Base-by-base conservation (phyloP, 2,888 invertebrate genomes). In the Stenodera caucasica region DNA sequence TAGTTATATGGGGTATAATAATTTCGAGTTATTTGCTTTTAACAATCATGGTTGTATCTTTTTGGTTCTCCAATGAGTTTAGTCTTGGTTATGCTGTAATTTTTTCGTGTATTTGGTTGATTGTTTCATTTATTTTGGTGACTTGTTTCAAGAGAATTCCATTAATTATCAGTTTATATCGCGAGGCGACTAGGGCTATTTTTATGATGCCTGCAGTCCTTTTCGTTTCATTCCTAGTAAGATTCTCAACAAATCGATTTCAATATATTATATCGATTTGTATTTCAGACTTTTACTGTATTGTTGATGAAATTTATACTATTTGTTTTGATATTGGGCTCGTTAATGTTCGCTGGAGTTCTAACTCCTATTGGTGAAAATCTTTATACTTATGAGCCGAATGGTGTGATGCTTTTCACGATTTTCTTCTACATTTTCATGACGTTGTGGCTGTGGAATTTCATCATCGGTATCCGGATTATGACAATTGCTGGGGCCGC, bases 161-260 rank as follows among this genome's bases (percentile, higher is more conserved):
- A 55, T 76, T 85, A 50, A 85, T 85, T 2, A 81, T 83, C 52
- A 80, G 82, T 55, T 75, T 85, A 15, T 85, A 85, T 68, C 79
- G 78, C 61, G 85, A 85, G 75, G 83, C 85, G n/a, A 84, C 84
- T n/a, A 84, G 83, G 75, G 84, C 84, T 0, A 75, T 85, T 14
- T 77, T 78, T 57, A 75, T 81, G 21, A 84, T 85, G 82, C 85
- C 85, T 0, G 70, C 79, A 1, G 69, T 85, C 9, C 74, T 85
- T 12, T 67, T 84, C 5, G 82, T 83, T 68, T 85, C 85, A 1
- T 60, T 85, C 59, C 76, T 81, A 73, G 85, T 84, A 73, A 78
- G 79, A 26, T 21, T 33, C n/a, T n/a, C n/a, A n/a, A n/a, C n/a
- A n/a, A n/a, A n/a, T n/a, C n/a, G n/a, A n/a, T 30, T 15, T 33